phyloP scores from a whole-genome alignment of 1,140 invertebrate species.

The Ridgeia piscesae region DNA sequence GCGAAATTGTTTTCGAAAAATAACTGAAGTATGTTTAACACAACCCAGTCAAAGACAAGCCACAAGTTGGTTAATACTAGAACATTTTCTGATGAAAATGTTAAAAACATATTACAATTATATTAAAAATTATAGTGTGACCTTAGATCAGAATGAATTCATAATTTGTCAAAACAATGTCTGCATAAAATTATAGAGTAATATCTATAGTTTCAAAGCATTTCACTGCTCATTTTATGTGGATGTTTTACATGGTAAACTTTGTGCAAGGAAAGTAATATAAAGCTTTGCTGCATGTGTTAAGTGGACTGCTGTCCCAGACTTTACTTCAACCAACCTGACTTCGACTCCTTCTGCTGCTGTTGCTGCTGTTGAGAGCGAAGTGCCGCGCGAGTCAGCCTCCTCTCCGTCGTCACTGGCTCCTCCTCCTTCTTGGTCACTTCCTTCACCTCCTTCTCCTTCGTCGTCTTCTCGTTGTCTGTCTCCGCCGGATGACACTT shows the following conservation, averaged over 20 bases:
- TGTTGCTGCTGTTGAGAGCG: constrained; percentile 33
- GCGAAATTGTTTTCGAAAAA: no score
- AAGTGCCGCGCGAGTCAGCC: constrained; percentile 24
- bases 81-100: no score
- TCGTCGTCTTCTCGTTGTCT: neutral
- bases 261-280: neutral
- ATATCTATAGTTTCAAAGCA: neutral
- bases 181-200: neutral
- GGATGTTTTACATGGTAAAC: neutral
- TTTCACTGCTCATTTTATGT: neutral
- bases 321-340: constrained; percentile 5
- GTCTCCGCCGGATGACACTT: neutral
- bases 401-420: constrained; percentile 13
- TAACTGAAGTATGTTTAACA: no score
- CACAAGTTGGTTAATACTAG: no score
- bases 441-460: neutral
- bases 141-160: neutral
- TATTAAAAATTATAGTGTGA: no score
- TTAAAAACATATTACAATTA: no score
- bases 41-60: no score
- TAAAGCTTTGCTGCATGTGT: neutral
- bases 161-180: neutral
- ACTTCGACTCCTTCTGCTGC: constrained; percentile 32
- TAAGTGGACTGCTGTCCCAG: no score
- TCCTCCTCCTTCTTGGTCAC: neutral